phyloP scores from a whole-genome alignment of 2,888 invertebrate genomes.

The Malacosoma neustria region DNA sequence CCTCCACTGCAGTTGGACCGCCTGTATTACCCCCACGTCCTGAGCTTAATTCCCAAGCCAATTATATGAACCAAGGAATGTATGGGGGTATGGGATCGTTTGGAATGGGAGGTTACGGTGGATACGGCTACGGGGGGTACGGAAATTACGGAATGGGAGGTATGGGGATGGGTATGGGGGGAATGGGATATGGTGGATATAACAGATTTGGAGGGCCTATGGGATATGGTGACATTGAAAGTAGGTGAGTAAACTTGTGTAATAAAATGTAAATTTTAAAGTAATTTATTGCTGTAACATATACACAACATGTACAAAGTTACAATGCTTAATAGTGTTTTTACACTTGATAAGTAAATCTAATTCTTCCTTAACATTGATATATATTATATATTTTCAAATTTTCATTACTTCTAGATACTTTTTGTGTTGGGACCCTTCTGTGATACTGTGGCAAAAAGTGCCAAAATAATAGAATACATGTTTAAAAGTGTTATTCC shows the following conservation, averaged over 20 bases:
- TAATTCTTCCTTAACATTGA: no score
- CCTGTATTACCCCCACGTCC: slow-evolving; percentile 52
- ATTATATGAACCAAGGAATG: slow-evolving; percentile 29
- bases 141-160: slow-evolving; percentile 28
- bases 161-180: slow-evolving; percentile 27
- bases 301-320: no score
- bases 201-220: slow-evolving; percentile 53
- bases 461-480: no score
- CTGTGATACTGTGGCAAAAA: no score
- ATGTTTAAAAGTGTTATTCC: no score
- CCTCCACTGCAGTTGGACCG: slow-evolving; percentile 25
- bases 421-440: no score
- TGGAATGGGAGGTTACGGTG: slow-evolving; percentile 30
- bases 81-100: slow-evolving; percentile 17
- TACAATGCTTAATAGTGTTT: no score
- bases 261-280: no score
- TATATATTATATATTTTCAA: no score
- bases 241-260: slow-evolving; percentile 61
- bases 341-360: no score
- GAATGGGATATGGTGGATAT: slow-evolving; percentile 51
- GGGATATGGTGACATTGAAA: slow-evolving; percentile 75
- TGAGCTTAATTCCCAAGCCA: slow-evolving; percentile 32
- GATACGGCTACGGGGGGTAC: slow-evolving; percentile 20
- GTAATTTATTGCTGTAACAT: no score
- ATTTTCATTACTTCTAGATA: no score